Base-by-base conservation (phyloP, 2,888 invertebrate genomes). In the Philopedon plagiatum region DNA sequence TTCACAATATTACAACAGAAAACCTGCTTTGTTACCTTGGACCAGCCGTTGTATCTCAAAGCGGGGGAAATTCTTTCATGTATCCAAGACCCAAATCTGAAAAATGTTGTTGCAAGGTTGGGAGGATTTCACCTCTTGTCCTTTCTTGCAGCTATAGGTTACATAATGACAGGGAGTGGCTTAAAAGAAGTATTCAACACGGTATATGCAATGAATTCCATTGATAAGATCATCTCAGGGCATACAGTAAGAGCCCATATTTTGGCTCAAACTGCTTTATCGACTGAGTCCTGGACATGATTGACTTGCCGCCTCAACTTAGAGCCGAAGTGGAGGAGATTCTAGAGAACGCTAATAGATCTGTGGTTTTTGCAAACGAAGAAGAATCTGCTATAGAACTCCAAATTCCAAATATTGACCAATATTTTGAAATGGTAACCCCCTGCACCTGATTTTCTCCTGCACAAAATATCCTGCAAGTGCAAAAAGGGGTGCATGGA, bases 371-470 rank as follows among this genome's bases (percentile, higher is more conserved):
- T 1, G 72, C 63, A 29, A 68, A 72, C 18, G 65, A 74, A 68
- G 63, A 74, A 61, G 75, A 73, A 44, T 26, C 41, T 29, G 66
- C 57, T 21, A 32, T 49, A 49, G 58, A 75, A 56, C 44, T 74
- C 26, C 19, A 26, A 29, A 49, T 56, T 70, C 23, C 11, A 8
- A 7, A 60, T 32, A 19, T 26, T 70, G 34, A 49, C 21, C 80
- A 78, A 69, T 81, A 81, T 69, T 80, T 77, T 65, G 56, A 78
- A 74, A 78, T 80, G 77, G 69, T 81, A 19, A 75, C 77, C 39
- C 37, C n/a, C n/a, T n/a, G n/a, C n/a, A n/a, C n/a, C n/a, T n/a
- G n/a, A n/a, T n/a, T n/a, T n/a, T n/a, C n/a, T n/a, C n/a, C n/a
- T n/a, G n/a, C n/a, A n/a, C n/a, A n/a, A n/a, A n/a, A n/a, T n/a